Base-by-base conservation (phyloP, 2,113 vertebrate genomes). In the Rhynchomys soricoides region DNA sequence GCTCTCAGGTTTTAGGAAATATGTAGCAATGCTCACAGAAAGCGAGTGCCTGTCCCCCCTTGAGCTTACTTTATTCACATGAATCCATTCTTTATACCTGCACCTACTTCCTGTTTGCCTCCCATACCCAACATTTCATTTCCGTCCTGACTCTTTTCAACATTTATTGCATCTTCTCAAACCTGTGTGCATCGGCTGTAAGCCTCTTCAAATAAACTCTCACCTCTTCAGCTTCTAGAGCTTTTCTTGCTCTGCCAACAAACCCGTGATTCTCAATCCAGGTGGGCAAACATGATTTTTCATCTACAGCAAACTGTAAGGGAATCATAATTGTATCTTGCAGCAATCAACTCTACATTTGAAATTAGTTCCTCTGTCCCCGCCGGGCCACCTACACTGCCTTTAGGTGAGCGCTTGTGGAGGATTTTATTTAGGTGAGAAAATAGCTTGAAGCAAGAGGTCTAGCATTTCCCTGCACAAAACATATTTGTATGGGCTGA, bases 21-120 rank as follows among this genome's bases (percentile, higher is more conserved):
- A 43, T 8, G 10, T 3, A 57, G 19, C 26, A 55, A 57, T 71
- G 31, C 55, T 26, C 34, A 55, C 2, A 2, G 78, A 62, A 91
- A 26, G 17, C 7, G 1, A 43, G 19, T 13, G 0, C n/a, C 5
- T 11, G 2, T 17, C 1, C 22, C 22, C 40, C 1, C 4, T 19
- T 62, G 4, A 78, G 16, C 13, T 12, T 13, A 66, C 24, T 8
- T 57, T 48, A 48, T 64, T 74, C 31, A 75, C 48, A 43, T 71
- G 40, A 81, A 55, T 37, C 48, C 22, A 57, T 24, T 77, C n/a
- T 83, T 62, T 43, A 64, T 16, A 59, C 40, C 12, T 43, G 40
- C 31, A 17, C 71, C 15, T 4, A 1, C 10, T 90, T 90, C 15
- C 37, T n/a, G 34, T 86, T 64, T 86, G 43, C 52, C 17, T 66